Conservation (phyloP, 2,888 invertebrate genomes). For the Campoletis raptor region DNA sequence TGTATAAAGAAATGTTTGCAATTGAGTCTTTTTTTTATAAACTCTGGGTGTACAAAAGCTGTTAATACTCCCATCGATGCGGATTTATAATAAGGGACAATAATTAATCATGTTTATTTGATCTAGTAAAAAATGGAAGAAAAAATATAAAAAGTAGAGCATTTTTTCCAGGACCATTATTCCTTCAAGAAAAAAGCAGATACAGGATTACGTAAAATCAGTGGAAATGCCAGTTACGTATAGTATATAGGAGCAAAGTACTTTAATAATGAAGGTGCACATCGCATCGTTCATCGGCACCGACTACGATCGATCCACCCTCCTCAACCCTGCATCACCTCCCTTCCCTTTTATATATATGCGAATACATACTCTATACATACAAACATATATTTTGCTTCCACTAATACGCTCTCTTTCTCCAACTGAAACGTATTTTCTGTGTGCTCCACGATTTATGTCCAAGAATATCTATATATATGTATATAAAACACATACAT, state of each 20-base stretch:
- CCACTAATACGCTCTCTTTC: conserved; percentile 31
- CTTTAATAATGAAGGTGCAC: conserved; percentile 83
- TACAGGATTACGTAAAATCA: conserved; percentile 63
- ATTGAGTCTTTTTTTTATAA: not conserved
- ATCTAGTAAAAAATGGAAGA: not conserved
- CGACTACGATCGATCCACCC: conserved; percentile 81
- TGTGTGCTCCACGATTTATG: conserved; percentile 40
- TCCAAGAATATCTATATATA: conserved; percentile 1
- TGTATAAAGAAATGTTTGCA: too few relatives aligned
- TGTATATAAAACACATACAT: conserved; percentile 3
- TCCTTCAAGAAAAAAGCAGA: conserved; percentile 54
- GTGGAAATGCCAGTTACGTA: conserved; percentile 61
- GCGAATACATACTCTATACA: not conserved
- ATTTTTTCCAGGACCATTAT: conserved; percentile 60
- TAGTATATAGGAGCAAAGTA: conserved; percentile 64
- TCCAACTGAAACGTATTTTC: conserved; percentile 40
- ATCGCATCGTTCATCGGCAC: conserved; percentile 76
- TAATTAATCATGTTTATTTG: not conserved
- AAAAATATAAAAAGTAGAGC: conserved; percentile 18
- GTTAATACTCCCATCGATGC: not conserved
- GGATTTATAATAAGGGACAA: conserved; percentile 1
- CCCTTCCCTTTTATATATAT: conserved; percentile 12
- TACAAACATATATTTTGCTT: conserved; percentile 70
- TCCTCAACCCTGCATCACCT: conserved; percentile 68
- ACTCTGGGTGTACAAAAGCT: not conserved